phyloP scores from a whole-genome alignment of 1,140 invertebrate genomes.

The Platyura marginata region DNA sequence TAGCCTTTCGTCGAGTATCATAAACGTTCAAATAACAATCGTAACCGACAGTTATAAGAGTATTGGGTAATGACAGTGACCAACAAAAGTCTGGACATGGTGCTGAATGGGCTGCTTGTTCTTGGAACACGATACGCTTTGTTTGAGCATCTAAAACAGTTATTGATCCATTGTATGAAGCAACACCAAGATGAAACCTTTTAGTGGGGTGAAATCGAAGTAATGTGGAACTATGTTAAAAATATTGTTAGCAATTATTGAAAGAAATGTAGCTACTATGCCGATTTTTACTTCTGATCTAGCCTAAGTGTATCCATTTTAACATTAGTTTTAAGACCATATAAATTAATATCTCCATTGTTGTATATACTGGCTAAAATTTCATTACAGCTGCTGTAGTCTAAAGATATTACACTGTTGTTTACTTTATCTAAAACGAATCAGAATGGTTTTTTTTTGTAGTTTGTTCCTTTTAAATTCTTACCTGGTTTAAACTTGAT shows the following conservation, averaged over 20 bases:
- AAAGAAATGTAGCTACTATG: no score
- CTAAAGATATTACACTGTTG: constrained; percentile 16
- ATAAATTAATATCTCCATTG: constrained; percentile 15
- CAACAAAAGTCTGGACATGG: constrained; percentile 19
- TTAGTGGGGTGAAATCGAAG: constrained; percentile 20
- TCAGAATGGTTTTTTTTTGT: no score
- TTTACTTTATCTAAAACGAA: no score
- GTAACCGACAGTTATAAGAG: constrained; percentile 19
- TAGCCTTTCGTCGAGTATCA: constrained; percentile 14
- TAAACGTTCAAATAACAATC: constrained; percentile 22
- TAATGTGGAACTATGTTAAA: constrained; percentile 13
- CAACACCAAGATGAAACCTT: constrained; percentile 15
- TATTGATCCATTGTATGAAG: constrained; percentile 16
- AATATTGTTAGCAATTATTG: neutral
- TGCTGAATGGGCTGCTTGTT: constrained; percentile 14
- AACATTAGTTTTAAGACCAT: constrained; percentile 17
- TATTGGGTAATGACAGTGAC: constrained; percentile 11
- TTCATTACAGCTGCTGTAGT: constrained; percentile 19
- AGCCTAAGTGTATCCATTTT: constrained; percentile 16
- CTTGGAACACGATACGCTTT: constrained; percentile 14
- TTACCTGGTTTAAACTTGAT: constrained; percentile 1
- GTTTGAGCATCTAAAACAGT: constrained; percentile 16
- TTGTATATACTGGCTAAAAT: constrained; percentile 20
- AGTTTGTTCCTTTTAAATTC: no score
- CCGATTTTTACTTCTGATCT: constrained; percentile 14